phyloP scores from a whole-genome alignment of 1,140 invertebrate genomes.

The Pseudomyrmex flavicornis region DNA sequence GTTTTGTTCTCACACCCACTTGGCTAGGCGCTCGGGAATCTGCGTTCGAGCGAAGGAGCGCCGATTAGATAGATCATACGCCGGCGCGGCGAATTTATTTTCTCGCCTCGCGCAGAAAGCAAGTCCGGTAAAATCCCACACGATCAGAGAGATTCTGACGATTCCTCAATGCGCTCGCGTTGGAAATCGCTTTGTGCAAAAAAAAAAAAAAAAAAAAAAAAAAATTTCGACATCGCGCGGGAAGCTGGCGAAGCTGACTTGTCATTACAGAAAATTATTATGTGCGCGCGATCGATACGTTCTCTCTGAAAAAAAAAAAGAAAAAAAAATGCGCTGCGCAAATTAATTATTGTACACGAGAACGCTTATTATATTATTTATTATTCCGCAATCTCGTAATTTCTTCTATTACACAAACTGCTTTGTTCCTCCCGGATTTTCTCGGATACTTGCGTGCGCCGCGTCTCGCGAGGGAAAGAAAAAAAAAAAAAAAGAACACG shows the following conservation, averaged over 20 bases:
- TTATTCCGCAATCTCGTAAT: conserved; percentile 23
- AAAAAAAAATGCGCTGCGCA: neutral
- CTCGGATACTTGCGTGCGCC: neutral
- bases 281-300: conserved; percentile 17
- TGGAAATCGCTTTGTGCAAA: conserved; percentile 19
- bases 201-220: too few species aligned
- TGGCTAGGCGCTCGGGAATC: conserved; percentile 57
- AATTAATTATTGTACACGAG: conserved; percentile 30
- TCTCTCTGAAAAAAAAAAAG: conserved; percentile 1
- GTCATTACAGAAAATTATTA: conserved; percentile 44
- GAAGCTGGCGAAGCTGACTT: neutral
- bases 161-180: conserved; percentile 40
- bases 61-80: conserved; percentile 49
- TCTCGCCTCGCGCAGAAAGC: conserved; percentile 37
- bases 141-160: conserved; percentile 17
- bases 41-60: conserved; percentile 63
- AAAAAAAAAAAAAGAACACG: neutral
- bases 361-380: conserved; percentile 23
- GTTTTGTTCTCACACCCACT: conserved; percentile 76
- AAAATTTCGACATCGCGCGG: conserved; percentile 47
- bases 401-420: neutral
- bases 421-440: conserved; percentile 21
- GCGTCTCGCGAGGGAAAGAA: neutral
- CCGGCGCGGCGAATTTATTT: conserved; percentile 59
- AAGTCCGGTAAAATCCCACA: neutral